Evolutionary conservation across 2,113 vertebrate species (phyloP), one percentile per base, ranked within the genome.

Genomic region (Corythoichthys intestinalis): DNA sequence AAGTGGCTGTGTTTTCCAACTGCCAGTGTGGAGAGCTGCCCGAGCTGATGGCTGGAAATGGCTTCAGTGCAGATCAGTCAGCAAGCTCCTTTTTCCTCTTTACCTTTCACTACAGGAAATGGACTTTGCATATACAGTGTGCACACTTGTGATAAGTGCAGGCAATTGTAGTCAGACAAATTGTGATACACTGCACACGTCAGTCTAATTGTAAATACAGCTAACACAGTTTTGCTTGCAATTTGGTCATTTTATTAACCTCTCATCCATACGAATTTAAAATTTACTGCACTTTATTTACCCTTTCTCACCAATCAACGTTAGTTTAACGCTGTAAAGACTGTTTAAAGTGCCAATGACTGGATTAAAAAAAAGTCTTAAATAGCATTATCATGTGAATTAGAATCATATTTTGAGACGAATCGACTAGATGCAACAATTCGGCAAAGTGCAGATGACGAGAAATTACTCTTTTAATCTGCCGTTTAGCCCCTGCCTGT

Each of bases 1-100:
- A 86, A 86, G 80, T 82, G 84, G 70, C 54, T 65, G 73, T 86
- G 84, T 87, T 87, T 86, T 74, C 80, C 72, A 63, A 11, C 84
- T 80, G 86, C 82, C 80, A 67, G 60, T 69, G 62, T 69, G 62
- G 57, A 68, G 69, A 71, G 71, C 81, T 83, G 83, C 66, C 72
- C 34, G 65, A 70, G 79, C 69, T 75, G 69, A 81, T 71, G 78
- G 65, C 80, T 77, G 72, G 53, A 77, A 79, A 72, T 70, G 53
- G 70, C 74, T 77, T 74, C 70, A 73, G 63, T 59, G 3, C 65
- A 73, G 75, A 80, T 81, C 74, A 65, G 67, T 46, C n/a, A 44
- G 38, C 38, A 44, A 70, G 67, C 65, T 72, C 52, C 48, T 48
- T 38, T 65, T 66, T 66, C 35, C 57, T 67, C n/a, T 35, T 72